These are phyloP conservation scores for Sander lucioperca DNA, from an alignment of 2,113 vertebrate species.

Conservation along the genomic window DNA sequence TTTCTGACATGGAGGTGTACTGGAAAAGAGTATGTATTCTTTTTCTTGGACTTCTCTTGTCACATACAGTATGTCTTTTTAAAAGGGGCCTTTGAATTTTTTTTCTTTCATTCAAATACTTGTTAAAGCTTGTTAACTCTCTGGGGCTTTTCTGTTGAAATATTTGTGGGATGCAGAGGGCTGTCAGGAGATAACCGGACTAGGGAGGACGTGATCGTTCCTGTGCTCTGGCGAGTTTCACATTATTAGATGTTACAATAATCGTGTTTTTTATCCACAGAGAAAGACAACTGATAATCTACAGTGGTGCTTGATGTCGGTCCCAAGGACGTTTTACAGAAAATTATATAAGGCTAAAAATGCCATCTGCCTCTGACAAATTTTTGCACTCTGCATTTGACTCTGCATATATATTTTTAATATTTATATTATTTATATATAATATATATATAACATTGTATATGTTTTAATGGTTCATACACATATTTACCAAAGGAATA, in stretches of 20 bases:
- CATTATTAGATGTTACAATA: conserved; percentile 9
- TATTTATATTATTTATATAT: too few species aligned
- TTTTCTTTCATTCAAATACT: conserved; percentile 44
- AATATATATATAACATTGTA: neutral
- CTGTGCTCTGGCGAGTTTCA: conserved; percentile 49
- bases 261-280: conserved; percentile 16
- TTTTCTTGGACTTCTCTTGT: too few species aligned
- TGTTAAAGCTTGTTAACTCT: conserved; percentile 70
- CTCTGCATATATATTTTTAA: neutral
- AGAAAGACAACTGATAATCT: neutral
- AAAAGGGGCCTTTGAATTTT: conserved; percentile 32
- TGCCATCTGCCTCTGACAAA: neutral
- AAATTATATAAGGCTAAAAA: neutral
- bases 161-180: conserved; percentile 59
- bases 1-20: too few species aligned
- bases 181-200: conserved; percentile 43
- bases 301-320: neutral
- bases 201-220: conserved; percentile 18
- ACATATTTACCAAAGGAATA: neutral
- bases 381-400: neutral
- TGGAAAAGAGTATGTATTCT: too few species aligned
- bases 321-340: neutral
- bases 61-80: too few species aligned
- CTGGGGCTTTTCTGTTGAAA: conserved; percentile 56
- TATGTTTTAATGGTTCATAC: neutral